Base-by-base conservation (phyloP, 2,888 invertebrate species). In the Oxyteleia sp. region DNA sequence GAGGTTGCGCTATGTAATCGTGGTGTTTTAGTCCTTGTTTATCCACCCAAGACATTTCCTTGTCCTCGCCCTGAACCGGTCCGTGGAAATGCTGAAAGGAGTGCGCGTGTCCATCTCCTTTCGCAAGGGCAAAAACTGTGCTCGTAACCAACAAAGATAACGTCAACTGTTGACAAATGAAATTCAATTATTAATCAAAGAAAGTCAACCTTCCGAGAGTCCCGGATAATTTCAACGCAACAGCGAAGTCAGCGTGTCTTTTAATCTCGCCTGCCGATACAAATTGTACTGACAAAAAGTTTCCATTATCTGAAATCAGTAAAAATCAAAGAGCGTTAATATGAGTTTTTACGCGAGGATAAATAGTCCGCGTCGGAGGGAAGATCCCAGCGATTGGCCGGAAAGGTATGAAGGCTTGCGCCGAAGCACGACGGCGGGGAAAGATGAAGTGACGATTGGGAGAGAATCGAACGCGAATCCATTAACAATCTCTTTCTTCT, bases 21-120 rank as follows among this genome's bases (percentile, higher is more conserved):
- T 92, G 91, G 76, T 92, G 92, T 45, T 91, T 89, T 63, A 91
- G 88, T 8, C 93, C 94, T 87, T 93, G 90, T 43, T 92, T 88
- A 82, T 92, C 93, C 41, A 86, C 84, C 92, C 92, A 92, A 41
- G 80, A 87, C 32, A 93, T 87, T 85, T 91, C 90, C 32, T 87
- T 84, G 47, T 89, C 91, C 4, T 91, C 87, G n/a, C 93, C 93
- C 51, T 85, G 85, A 29, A 93, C 92, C 0, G 93, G 93, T 4
- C 93, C 93, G 57, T 91, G 89, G 75, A 92, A 93, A 83, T 93
- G 91, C 86, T 93, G 92, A 59, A 93, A 93, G 18, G 93, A 93
- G 61, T 92, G 92, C 47, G 93, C 93, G 71, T 91, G 88, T 16
- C 89, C 88, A 49, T 76, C 71, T 23, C 81, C 80, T 43, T 72